A percentile compares a stretch with the other conserved stretches of the same genome.
Evolutionary conservation across 1,140 invertebrate species (phyloP).

Genomic region (Drosophila ohnishii): DNA sequence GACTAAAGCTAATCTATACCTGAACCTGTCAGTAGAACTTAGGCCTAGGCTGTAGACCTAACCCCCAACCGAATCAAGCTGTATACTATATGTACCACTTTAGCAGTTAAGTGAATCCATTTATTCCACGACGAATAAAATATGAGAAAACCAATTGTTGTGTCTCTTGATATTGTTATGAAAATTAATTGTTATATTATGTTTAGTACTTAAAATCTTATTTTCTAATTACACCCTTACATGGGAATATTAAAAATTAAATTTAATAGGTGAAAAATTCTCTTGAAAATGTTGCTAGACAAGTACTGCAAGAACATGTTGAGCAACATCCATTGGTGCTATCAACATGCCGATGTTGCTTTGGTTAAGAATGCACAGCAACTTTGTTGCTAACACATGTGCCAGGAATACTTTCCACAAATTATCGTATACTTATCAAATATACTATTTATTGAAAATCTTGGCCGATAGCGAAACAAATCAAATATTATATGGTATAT

Average conservation of each 20-base stretch:
- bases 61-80: conserved; percentile 47
- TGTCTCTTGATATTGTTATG: background rate
- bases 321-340: background rate
- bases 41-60: conserved; percentile 35
- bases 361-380: background rate
- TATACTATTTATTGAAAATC: too few relatives aligned
- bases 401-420: too few relatives aligned
- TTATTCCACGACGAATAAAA: conserved; percentile 26
- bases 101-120: conserved; percentile 14
- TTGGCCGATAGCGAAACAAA: too few relatives aligned
- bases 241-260: background rate
- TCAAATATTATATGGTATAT: too few relatives aligned
- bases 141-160: conserved; percentile 11
- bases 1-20: conserved; percentile 56
- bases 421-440: too few relatives aligned
- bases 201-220: background rate
- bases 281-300: background rate
- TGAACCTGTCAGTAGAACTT: conserved; percentile 44
- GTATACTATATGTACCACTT: conserved; percentile 38
- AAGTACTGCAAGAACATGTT: background rate
- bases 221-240: too few relatives aligned
- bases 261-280: background rate
- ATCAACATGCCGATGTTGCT: background rate
- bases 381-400: background rate
- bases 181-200: background rate